These are phyloP conservation scores for Drosophila ercepeae DNA, from an alignment of 1,140 invertebrate genomes.

Conservation along the genomic window DNA sequence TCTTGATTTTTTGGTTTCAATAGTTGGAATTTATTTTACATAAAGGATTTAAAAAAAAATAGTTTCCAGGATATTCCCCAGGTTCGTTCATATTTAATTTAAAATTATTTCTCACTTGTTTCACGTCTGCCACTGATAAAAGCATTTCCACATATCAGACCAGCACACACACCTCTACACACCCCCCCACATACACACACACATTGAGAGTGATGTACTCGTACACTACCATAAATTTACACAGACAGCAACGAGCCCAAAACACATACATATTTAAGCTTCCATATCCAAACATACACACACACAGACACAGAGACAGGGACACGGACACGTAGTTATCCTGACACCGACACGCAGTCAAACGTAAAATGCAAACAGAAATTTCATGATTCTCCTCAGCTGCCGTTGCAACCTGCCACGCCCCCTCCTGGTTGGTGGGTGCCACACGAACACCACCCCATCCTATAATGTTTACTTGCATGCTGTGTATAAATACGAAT, in stretches of 20 bases:
- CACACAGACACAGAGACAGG: conserved; percentile 9
- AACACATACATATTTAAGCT: conserved; percentile 22
- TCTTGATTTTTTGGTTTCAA: too few relatives aligned
- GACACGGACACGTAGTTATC: conserved; percentile 55
- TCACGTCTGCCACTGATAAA: conserved; percentile 72
- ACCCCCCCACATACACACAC: conserved; percentile 28
- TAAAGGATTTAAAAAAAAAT: neutral
- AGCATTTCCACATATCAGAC: conserved; percentile 71
- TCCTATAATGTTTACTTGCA: conserved; percentile 63
- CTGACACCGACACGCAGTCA: conserved; percentile 75
- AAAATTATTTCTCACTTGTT: conserved; percentile 48
- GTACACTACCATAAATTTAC: conserved; percentile 33
- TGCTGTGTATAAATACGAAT: conserved; percentile 80
- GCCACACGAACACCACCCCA: neutral
- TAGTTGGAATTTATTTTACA: neutral
- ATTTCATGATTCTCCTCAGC: conserved; percentile 60
- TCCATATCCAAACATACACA: conserved; percentile 20
- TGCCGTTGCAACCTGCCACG: conserved; percentile 28
- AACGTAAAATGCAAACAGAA: conserved; percentile 78
- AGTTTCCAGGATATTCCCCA: conserved; percentile 23
- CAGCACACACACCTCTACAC: conserved; percentile 11
- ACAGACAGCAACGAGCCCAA: conserved; percentile 15
- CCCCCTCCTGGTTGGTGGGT: neutral
- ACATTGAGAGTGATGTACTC: conserved; percentile 39
- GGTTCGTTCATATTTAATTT: conserved; percentile 10